Evolutionary conservation across 2,797 vertebrate genomes (phyloP), one percentile per base, ranked within the genome.

Genomic region (Microchirus variegatus): DNA sequence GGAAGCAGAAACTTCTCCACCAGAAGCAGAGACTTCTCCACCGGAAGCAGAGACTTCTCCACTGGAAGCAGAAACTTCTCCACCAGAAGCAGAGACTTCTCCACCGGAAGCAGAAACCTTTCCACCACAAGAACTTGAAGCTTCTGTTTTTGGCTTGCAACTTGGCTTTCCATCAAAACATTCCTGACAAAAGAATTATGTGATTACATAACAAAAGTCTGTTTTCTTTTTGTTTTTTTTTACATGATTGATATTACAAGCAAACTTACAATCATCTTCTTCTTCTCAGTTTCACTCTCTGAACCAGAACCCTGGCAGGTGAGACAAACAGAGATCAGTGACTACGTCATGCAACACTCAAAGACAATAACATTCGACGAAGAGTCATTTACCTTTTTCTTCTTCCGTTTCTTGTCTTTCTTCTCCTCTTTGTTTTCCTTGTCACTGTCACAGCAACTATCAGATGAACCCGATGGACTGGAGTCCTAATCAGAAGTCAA

Each of bases 381-480:
- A n/a, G 9, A 35, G 1, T 4, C 10, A 43, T 41, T 14, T 42
- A 87, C 77, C 75, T 80, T n/a, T n/a, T n/a, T 50, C 48, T 78
- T 52, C 51, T 76, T 64, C 43, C 72, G 58, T 46, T 80, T 59
- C 56, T 78, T 51, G 45, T 67, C 47, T 10, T 81, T 57, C 49
- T 77, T 63, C 1, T 78, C 49, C 47, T 83, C 59, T 59, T 84
- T 82, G 18, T 87, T 80, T 55, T 86, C 71, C 40, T 87, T 83
- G 59, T 77, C 57, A 1, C 54, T 73, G 41, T 41, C 68, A n/a
- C 60, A 17, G 8, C 22, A 74, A 48, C 62, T 50, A 31, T 54
- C 67, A 51, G 65, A 72, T 10, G 78, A 73, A 44, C 66, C 3
- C 0, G 74, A 80, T 0, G 77, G 68, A 42, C 58, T 60, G 0